Base-by-base conservation (phyloP, 2,888 invertebrate species). In the Dorcus parallelipipedus region DNA sequence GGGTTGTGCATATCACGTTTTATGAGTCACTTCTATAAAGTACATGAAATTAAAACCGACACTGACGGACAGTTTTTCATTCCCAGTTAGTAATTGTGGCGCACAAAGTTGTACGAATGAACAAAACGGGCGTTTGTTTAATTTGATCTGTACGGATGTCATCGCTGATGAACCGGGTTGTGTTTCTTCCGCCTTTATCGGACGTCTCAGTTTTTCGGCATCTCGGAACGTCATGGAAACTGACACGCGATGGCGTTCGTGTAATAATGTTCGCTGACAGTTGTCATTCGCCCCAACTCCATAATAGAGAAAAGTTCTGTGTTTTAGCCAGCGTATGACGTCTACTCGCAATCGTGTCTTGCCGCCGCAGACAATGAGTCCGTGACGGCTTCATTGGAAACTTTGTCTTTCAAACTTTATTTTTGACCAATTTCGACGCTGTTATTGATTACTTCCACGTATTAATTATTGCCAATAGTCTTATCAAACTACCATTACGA, bases 241-340 rank as follows among this genome's bases (percentile, higher is more conserved):
- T 70, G 72, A 71, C 72, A 69, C 63, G 48, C 66, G 67, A 71
- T 68, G 71, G 69, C 67, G 70, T 66, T 68, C 66, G 68, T 70
- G 76, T 76, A 77, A 77, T 78, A 77, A 77, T 76, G 75, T 74
- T 72, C 75, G 71, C 71, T 75, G 78, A 77, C 76, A 77, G 75
- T 77, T 74, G 76, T 77, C 76, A 76, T 75, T 75, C 76, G 73
- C 64, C 68, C 69, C 69, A 71, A 70, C 72, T 71, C 69, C 69
- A 71, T 71, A 68, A 73, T 72, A 72, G 71, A 72, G 73, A 72
- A 74, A 73, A 73, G 74, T 74, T 73, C 71, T 72, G 73, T 73
- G 72, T 72, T 71, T 67, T 62, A 64, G 63, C 65, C 55, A 56
- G 61, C 63, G 58, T 61, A 62, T 59, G 64, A 66, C 65, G 64